Evolutionary conservation across 2,113 vertebrate species (phyloP), one percentile per base, ranked within the genome.

Genomic region (Saccopteryx leptura): DNA sequence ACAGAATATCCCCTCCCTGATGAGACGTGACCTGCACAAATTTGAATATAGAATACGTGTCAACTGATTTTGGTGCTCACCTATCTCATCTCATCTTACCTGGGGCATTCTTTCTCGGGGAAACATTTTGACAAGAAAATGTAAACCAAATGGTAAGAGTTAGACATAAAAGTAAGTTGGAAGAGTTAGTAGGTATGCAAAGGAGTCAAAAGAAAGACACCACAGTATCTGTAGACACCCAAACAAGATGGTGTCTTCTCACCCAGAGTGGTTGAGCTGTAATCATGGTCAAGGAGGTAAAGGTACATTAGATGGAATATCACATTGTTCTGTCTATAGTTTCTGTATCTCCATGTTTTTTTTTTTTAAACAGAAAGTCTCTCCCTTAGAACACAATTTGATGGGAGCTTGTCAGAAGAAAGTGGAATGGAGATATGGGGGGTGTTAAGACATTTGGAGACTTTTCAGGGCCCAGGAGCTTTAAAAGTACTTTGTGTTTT

Each of bases 281-380:
- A 68, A 93, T 69, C 28, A 6, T 79, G 15, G 13, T 17, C 68
- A 65, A 46, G 58, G 46, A 88, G 14, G 7, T 63, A 18, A 78
- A 83, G 11, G 1, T 23, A 4, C 24, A 17, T 74, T 74, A 83
- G 18, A 46, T 76, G 21, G 58, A 54, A 56, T 89, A 56, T 31
- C 23, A 26, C 21, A 2, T 56, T 61, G 13, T 61, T 93, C 89
- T 91, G 39, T 6, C 65, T 65, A 61, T 96, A 95, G 21, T 69
- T 96, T 76, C 11, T 48, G 9, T 58, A 85, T 84, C 13, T 90
- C 95, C 85, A 85, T 93, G 96, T 97, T 97, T 95, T 93, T 69
- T 93, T 69, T 92, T 93, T 95, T 97, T 97, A 96, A 98, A 97
- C 97, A 97, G 97, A 98, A 98, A 98, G 88, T 96, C 95, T 97